Base-by-base conservation (phyloP, 2,113 vertebrate species). In the Rhagologus leucostigma region DNA sequence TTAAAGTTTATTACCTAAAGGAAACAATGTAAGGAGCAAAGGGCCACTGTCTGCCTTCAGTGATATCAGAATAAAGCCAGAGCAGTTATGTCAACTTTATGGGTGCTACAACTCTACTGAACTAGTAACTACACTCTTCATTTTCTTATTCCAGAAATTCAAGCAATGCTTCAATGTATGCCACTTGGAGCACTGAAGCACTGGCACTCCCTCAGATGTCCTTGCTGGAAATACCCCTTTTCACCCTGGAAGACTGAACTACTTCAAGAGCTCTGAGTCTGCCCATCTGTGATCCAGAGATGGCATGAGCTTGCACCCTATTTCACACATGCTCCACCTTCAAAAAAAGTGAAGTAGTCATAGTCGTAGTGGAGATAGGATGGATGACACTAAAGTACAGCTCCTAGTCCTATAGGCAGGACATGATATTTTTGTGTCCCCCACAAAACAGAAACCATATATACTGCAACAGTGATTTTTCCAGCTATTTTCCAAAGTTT, bases 241-340 rank as follows among this genome's bases (percentile, higher is more conserved):
- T 29, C 29, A 65, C 12, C 8, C 46, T 78, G 47, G 27, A 81
- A 74, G 18, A 52, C 14, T 32, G 22, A 26, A 5, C 32, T 53
- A 14, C 15, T 70, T 67, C 26, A 33, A 33, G 22, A 75, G 10
- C 10, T 35, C 13, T 18, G 32, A 67, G 53, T 39, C 39, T 65
- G 11, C 15, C 16, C 6, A 6, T 27, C 39, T 0, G 0, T 37
- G 30, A 15, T 67, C 53, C 71, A 53, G 41, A 69, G 15, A 27
- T 49, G 13, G 15, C 19, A 44, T 5, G 11, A 49, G 2, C 60
- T 78, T 29, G 16, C 17, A 39, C 8, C 16, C 13, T 49, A 4
- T 21, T 18, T 59, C 59, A 60, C 22, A 35, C 13, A 42, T 10
- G 9, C 11, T 16, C 18, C 19, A 35, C 33, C 46, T 86, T 69